A percentile compares a stretch with the other conserved stretches of the same genome.
phyloP scores from a whole-genome alignment of 2,888 invertebrate genomes.

The Pristionchus arcanus region DNA sequence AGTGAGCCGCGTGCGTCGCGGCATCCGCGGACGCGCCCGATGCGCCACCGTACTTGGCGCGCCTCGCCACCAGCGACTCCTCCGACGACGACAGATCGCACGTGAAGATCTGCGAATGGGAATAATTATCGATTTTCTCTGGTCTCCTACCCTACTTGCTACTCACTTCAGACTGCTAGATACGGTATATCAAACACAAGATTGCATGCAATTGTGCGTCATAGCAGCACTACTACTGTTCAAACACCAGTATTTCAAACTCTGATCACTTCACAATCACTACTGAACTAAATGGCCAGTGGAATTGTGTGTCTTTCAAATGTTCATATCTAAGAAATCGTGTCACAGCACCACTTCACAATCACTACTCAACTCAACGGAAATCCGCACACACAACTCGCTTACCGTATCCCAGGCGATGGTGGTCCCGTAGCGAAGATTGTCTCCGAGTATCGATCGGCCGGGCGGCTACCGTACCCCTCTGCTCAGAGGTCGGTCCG shows the following conservation, averaged over 20 bases:
- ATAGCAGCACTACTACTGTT: neutral
- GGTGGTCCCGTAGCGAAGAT: constrained; percentile 31
- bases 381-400: neutral
- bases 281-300: too few species aligned
- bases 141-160: neutral
- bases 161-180: neutral
- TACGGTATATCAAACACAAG: neutral
- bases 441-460: constrained; percentile 12
- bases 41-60: constrained; percentile 45
- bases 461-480: neutral
- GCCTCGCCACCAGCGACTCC: constrained; percentile 54
- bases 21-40: constrained; percentile 40
- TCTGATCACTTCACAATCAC: too few species aligned
- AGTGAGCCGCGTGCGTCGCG: constrained; percentile 20
- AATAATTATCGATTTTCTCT: neutral
- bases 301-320: too few species aligned
- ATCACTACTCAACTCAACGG: neutral
- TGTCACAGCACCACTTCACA: constrained; percentile 23
- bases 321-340: too few species aligned
- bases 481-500: constrained; percentile 42
- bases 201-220: neutral
- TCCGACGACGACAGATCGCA: constrained; percentile 53
- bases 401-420: constrained; percentile 32
- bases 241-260: too few species aligned
- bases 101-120: constrained; percentile 30